Conservation (phyloP, 2,797 vertebrate species). For the Pseudotriccus pelzelni region DNA sequence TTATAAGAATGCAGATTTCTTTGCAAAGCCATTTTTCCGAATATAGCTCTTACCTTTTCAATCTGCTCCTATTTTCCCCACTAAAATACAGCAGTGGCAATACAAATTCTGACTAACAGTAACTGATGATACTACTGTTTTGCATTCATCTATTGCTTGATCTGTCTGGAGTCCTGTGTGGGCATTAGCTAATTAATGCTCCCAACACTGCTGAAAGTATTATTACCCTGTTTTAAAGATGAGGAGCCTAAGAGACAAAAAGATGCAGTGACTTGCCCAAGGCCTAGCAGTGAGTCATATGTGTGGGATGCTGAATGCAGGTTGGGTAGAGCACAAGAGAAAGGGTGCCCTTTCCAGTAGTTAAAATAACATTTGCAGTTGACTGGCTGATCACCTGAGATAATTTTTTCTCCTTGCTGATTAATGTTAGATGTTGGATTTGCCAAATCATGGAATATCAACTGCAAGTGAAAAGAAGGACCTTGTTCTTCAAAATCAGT, state of each 20-base stretch:
- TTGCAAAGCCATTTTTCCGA: neutral
- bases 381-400: neutral
- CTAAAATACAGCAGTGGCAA: neutral
- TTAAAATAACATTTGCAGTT: conserved; percentile 11
- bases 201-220: conserved; percentile 10
- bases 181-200: conserved; percentile 59
- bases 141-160: conserved; percentile 22
- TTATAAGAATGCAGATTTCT: neutral
- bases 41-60: neutral
- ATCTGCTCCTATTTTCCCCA: neutral
- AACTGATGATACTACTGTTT: conserved; percentile 38
- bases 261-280: conserved; percentile 46
- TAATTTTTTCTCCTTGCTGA: neutral
- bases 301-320: conserved; percentile 43
- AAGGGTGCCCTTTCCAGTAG: conserved; percentile 9
- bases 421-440: neutral
- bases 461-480: neutral
- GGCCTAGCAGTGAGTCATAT: conserved; percentile 46
- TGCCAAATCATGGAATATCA: neutral
- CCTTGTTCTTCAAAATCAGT: neutral
- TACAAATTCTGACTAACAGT: conserved; percentile 63
- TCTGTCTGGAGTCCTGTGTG: conserved; percentile 43
- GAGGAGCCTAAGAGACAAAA: conserved; percentile 22
- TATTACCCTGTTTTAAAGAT: conserved; percentile 38
- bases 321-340: conserved; percentile 1